Base-by-base conservation (phyloP, 2,797 vertebrate genomes). In the Siniperca undulata region DNA sequence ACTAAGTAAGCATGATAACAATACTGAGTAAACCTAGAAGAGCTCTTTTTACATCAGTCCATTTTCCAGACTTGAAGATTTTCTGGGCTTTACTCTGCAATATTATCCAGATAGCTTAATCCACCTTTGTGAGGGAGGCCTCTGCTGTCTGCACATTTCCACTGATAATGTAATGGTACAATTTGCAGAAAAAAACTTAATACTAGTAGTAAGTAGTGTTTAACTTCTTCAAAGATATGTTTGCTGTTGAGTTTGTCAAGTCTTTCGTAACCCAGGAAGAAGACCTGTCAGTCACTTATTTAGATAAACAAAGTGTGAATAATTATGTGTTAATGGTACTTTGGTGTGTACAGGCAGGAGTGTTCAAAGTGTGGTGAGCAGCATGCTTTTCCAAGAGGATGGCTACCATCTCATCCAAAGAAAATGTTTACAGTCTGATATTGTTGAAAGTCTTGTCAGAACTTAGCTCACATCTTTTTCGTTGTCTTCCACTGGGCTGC, bases 401-500 rank as follows among this genome's bases (percentile, higher is more conserved):
- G 44, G 22, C 36, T 14, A 36, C 16, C 36, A 50, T 36, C 17
- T 9, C 7, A 1, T 56, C 42, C 6, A 70, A 56, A 70, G 7
- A 50, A 56, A 55, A 46, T 24, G 11, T 48, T 30, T 52, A 69
- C 4, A 30, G n/a, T 27, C 27, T 42, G 42, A 66, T 59, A 11
- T 13, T 50, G 2, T 13, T 46, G 1, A 71, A 36, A 20, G 36
- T 61, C 27, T 59, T 36, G 36, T 5, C 16, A 58, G 24, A 80
- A 66, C 0, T 24, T 10, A 17, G 64, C 94, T 97, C 93, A 98
- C 98, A 0, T 99, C 98, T 86, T 99, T 99, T 93, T 99, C 98
- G 0, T 95, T 97, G 89, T 99, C 98, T 80, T 97, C 97, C 78
- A 99, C 97, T 0, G 98, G 98, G 86, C 98, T 99, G 24, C 98